phyloP scores from a whole-genome alignment of 2,797 vertebrate genomes.

The Labroides dimidiatus region DNA sequence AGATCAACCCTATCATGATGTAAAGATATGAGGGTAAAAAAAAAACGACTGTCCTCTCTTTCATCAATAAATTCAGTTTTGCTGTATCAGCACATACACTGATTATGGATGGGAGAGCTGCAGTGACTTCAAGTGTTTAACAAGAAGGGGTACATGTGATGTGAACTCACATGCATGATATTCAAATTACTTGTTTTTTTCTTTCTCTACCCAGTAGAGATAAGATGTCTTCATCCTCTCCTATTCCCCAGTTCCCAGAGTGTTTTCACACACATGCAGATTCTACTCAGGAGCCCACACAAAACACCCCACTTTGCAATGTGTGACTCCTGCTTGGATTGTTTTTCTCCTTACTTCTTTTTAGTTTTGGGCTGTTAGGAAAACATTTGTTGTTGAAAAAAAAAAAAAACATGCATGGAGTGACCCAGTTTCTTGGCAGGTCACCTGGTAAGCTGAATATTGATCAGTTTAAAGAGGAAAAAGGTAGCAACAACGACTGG shows the following conservation, averaged over 20 bases:
- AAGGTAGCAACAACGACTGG: constrained; percentile 1
- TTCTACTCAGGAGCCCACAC: not conserved
- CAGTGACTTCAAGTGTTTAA: no score
- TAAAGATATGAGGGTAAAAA: no score
- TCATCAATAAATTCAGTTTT: no score
- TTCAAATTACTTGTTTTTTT: not conserved
- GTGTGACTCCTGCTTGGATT: not conserved
- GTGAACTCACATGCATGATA: not conserved
- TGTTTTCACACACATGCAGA: not conserved
- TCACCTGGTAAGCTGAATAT: constrained; percentile 29
- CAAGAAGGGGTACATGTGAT: not conserved
- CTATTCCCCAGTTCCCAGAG: not conserved
- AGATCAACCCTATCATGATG: no score
- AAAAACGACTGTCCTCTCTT: no score
- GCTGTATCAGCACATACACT: no score
- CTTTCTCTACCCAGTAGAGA: not conserved
- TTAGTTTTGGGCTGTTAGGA: not conserved
- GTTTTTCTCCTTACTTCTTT: not conserved
- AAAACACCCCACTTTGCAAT: constrained; percentile 4
- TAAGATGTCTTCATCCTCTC: not conserved
- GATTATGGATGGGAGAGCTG: no score
- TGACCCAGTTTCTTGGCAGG: constrained; percentile 7
- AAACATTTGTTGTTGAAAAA: constrained; percentile 4
- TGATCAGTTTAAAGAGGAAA: constrained; percentile 19
- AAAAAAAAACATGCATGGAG: constrained; percentile 13